Percentiles rank a stretch among this genome's conserved stretches.
Evolutionary conservation across 2,797 vertebrate species (phyloP).

Genomic region (Rhinophrynus dorsalis): DNA sequence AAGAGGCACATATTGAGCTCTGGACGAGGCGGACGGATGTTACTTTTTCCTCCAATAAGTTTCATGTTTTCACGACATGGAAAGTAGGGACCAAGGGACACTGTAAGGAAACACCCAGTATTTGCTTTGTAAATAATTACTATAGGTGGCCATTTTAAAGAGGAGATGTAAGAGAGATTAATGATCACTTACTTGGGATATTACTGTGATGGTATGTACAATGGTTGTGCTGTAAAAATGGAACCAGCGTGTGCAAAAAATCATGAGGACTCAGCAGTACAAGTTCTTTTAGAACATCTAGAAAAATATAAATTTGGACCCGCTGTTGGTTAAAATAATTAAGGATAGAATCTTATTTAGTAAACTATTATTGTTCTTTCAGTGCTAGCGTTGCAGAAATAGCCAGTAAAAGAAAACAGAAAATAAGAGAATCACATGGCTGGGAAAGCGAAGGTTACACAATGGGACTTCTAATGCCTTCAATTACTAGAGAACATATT

Average conservation of each 20-base stretch:
- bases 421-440: no score
- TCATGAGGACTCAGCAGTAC: slow-evolving; percentile 96
- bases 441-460: no score
- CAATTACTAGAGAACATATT: no score
- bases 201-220: slow-evolving; percentile 98
- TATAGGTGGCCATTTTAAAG: no score
- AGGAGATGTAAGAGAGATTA: no score
- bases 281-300: slow-evolving; percentile 96
- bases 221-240: slow-evolving; percentile 98
- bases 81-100: slow-evolving; percentile 97
- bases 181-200: slow-evolving; percentile 93
- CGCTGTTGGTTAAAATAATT: no score
- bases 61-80: slow-evolving; percentile 98
- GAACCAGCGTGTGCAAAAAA: slow-evolving; percentile 97
- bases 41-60: slow-evolving; percentile 97
- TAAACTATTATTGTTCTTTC: no score
- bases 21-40: slow-evolving; percentile 92
- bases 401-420: no score
- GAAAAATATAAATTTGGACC: no score
- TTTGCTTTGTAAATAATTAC: slow-evolving; percentile 37
- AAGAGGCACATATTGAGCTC: slow-evolving; percentile 99
- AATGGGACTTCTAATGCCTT: no score
- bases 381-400: no score
- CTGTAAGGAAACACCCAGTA: slow-evolving; percentile 64
- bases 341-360: no score